Evolutionary conservation across 2,888 invertebrate genomes (phyloP), one percentile per base, ranked within the genome.

Genomic region (Drosophila percnosoma): DNA sequence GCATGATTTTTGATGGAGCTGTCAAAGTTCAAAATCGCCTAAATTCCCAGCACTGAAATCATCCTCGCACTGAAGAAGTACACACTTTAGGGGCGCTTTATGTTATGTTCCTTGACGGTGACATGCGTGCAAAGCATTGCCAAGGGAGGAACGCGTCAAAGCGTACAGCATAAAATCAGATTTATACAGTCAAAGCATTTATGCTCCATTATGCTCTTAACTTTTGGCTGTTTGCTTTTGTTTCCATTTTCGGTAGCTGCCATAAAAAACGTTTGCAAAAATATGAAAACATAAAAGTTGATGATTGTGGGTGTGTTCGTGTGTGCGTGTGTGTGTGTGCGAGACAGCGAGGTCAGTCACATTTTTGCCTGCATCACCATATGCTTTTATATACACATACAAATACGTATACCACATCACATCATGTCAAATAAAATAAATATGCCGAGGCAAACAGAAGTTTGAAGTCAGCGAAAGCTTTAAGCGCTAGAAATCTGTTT

Each of bases 121-220:
- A 78, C 62, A 59, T 66, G 57, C 53, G 68, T 59, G 45, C 51
- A 51, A 31, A 61, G 51, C 54, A 29, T 40, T 11, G 27, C n/a
- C 15, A 45, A 8, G 27, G 33, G 49, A 31, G 53, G 18, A 60
- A 53, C 62, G 89, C 87, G 74, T 78, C 71, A 63, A 69, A 70
- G 78, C 78, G 71, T 73, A 75, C 64, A 59, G 38, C 72, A 89
- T 70, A 75, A 87, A 89, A 87, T 87, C 84, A 78, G 85, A 84
- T 87, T 83, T 87, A 78, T 68, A 70, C 65, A 78, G 76, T 71
- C 79, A 73, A 71, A 87, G 79, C 89, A 87, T 89, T 85, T 85
- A 84, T 89, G 84, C 73, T 87, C 82, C 85, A 85, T 89, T 87
- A 85, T 87, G 85, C 89, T 79, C 75, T 84, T 82, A 82, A 79